Percentiles rank a stretch among this genome's conserved stretches.
Conservation (phyloP, 1,140 invertebrate species). For the Formica exsecta region DNA sequence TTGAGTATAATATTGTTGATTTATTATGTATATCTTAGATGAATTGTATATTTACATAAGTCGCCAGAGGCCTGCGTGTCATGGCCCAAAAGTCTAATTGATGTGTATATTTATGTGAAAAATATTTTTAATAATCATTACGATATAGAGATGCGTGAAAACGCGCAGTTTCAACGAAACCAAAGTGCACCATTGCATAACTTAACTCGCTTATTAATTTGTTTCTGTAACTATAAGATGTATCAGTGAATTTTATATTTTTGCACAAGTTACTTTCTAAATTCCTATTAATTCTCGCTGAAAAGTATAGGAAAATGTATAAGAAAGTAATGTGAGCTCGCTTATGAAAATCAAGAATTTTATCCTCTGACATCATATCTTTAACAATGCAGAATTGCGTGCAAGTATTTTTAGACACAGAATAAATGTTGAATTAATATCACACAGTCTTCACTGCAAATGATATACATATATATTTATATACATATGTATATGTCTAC, state of each 20-base stretch:
- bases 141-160: background rate
- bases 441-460: conserved; percentile 38
- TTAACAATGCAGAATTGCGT: background rate
- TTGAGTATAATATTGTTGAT: conserved; percentile 28
- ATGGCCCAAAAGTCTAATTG: background rate
- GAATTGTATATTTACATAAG: conserved; percentile 15
- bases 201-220: conserved; percentile 32
- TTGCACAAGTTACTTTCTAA: conserved; percentile 18
- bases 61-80: background rate
- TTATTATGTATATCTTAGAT: conserved; percentile 43
- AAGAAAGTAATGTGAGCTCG: background rate
- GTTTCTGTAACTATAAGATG: conserved; percentile 32
- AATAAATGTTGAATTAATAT: conserved; percentile 7
- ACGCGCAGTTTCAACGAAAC: conserved; percentile 68
- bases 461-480: conserved; percentile 10
- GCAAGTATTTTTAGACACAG: background rate
- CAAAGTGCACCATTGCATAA: conserved; percentile 38
- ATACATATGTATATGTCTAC: too few species aligned
- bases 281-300: conserved; percentile 17
- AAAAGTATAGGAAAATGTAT: background rate
- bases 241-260: background rate
- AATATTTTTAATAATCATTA: conserved; percentile 48
- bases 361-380: background rate
- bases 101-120: conserved; percentile 37
- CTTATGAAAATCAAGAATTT: background rate